Evolutionary conservation across 2,113 vertebrate genomes (phyloP), one percentile per base, ranked within the genome.

Genomic region (Paracanthobrama guichenoti): DNA sequence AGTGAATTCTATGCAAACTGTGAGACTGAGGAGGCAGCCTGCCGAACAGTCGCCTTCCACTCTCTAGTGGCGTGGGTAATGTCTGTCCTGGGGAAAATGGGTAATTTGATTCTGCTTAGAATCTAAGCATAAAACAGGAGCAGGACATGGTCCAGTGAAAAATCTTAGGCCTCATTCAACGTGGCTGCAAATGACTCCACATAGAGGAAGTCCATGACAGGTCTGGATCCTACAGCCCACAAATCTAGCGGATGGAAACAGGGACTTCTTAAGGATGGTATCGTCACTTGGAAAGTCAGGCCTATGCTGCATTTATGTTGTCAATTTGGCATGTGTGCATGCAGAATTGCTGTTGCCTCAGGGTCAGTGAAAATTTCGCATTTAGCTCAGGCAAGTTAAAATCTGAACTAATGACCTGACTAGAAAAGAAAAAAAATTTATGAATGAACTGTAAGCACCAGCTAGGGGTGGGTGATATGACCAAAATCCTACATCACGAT

Each of bases 201-300:
- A 46, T 53, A 53, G 82, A 83, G 86, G 74, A 81, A 84, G 79
- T 67, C 69, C 53, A 22, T 80, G 80, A 86, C 85, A 89, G 82
- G 79, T 86, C 87, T 86, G 57, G 20, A 76, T 90, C 77, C 87
- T 88, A 87, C 84, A 85, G 85, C 88, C 80, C 85, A 82, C 89
- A 90, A 92, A 91, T 88, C 90, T 88, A 81, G 73, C 48, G 2
- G 88, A 89, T 91, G 91, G 93, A 89, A 79, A 79, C 9, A 46
- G 28, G 50, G 28, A n/a, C 24, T 46, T 24, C 6, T 73, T 39
- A n/a, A 62, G 60, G 60, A 62, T 62, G 24, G 0, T 39, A 35
- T 1, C 73, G 80, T 59, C 0, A 66, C 84, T 84, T 78, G 13
- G 16, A 67, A 67, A 67, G 26, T 67, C 64, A 67, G 13, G 12